A percentile compares a stretch with the other conserved stretches of the same genome.
phyloP scores from a whole-genome alignment of 2,113 vertebrate genomes.

The Chascanopsetta lugubris region DNA sequence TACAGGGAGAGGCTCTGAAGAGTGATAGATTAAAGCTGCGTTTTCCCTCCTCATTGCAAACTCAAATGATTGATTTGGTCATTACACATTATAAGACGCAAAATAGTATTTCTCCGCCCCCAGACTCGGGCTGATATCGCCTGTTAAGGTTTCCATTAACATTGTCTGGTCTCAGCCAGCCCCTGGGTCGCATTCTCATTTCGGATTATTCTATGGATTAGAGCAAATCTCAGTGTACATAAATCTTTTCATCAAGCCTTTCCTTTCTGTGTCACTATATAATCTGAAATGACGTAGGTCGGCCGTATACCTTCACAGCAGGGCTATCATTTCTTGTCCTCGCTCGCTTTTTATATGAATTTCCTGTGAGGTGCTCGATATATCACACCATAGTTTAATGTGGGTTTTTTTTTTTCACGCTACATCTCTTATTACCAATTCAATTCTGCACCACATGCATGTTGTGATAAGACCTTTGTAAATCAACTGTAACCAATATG shows the following conservation, averaged over 20 bases:
- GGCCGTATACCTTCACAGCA: slow-evolving; percentile 11
- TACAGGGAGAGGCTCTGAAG: slow-evolving; percentile 29
- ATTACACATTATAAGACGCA: slow-evolving; percentile 53
- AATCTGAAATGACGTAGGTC: slow-evolving; percentile 53
- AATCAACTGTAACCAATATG: slow-evolving; percentile 13
- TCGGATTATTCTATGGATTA: slow-evolving; percentile 61
- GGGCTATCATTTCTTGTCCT: slow-evolving; percentile 7
- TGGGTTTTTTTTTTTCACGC: not conserved
- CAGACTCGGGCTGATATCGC: slow-evolving; percentile 20
- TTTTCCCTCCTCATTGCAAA: slow-evolving; percentile 40
- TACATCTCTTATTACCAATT: slow-evolving; percentile 20
- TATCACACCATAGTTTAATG: not conserved
- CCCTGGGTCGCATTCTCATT: slow-evolving; percentile 28
- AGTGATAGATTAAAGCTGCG: slow-evolving; percentile 47
- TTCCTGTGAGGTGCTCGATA: not conserved
- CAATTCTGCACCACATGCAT: slow-evolving; percentile 9
- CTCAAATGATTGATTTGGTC: slow-evolving; percentile 63
- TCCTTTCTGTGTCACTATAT: slow-evolving; percentile 40
- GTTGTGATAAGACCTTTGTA: slow-evolving; percentile 30
- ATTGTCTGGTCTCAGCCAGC: slow-evolving; percentile 25
- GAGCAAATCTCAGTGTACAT: slow-evolving; percentile 55
- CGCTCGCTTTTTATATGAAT: slow-evolving; percentile 22
- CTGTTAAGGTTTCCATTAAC: slow-evolving; percentile 40
- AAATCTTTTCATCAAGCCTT: slow-evolving; percentile 64
- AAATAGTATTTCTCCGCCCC: slow-evolving; percentile 43